phyloP scores from a whole-genome alignment of 2,797 vertebrate genomes.

The Tinamus major region DNA sequence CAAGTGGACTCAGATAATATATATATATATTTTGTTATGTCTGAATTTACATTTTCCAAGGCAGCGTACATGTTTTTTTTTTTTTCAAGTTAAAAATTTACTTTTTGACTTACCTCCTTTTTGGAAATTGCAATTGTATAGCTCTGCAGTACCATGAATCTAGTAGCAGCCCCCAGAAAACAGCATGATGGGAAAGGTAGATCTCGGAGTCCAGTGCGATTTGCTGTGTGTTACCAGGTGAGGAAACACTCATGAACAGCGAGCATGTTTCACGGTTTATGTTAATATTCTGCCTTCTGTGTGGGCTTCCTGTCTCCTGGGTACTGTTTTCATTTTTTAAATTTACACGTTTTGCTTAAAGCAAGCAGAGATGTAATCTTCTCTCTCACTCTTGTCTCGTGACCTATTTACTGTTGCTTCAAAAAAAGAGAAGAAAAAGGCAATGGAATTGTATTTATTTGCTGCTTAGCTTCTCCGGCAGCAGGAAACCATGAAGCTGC shows the following conservation, averaged over 20 bases:
- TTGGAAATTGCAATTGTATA: background rate
- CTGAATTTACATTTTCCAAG: background rate
- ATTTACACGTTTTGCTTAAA: background rate
- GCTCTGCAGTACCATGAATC: background rate
- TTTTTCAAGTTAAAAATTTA: background rate
- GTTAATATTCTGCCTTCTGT: background rate
- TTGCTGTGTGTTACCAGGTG: fast-evolving
- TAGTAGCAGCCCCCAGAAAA: background rate
- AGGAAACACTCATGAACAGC: background rate
- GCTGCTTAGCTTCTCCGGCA: background rate
- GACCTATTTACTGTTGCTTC: slow-evolving; percentile 13
- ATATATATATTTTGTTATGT: background rate
- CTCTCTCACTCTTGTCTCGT: background rate
- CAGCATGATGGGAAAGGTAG: background rate
- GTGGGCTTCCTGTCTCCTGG: background rate
- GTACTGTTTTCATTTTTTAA: background rate
- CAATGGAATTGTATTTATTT: background rate
- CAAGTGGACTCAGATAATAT: background rate
- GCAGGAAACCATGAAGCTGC: background rate
- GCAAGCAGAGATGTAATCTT: background rate
- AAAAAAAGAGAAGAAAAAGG: background rate
- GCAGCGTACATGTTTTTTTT: background rate
- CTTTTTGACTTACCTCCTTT: background rate
- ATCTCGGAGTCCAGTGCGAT: background rate
- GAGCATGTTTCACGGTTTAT: background rate